phyloP scores from a whole-genome alignment of 2,888 invertebrate genomes.

The Drosophila pegasa region DNA sequence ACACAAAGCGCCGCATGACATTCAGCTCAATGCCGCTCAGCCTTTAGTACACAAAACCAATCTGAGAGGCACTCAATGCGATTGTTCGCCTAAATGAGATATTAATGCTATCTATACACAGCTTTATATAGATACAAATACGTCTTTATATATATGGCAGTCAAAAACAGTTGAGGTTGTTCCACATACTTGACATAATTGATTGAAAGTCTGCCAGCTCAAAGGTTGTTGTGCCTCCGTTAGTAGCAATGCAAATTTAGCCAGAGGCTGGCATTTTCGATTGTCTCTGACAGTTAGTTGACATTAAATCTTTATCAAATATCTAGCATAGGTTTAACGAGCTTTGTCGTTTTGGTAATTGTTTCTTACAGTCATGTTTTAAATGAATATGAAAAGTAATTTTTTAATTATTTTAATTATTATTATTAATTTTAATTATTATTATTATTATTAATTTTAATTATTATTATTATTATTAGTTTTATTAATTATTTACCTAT shows the following conservation, averaged over 20 bases:
- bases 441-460: no score
- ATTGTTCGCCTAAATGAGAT: neutral
- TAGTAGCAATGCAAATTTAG: neutral
- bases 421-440: no score
- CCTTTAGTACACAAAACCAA: neutral
- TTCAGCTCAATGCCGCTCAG: neutral
- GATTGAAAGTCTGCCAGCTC: neutral
- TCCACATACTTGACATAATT: neutral
- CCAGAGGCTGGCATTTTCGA: neutral
- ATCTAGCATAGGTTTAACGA: neutral
- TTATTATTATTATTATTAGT: no score
- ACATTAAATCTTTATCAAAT: neutral
- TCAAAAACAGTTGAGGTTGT: neutral
- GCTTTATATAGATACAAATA: neutral
- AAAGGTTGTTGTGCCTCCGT: neutral
- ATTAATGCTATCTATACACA: neutral
- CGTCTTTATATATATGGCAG: neutral
- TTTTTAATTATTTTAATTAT: no score
- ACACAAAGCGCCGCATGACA: conserved; percentile 10
- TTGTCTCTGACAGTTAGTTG: neutral
- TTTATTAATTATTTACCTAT: no score
- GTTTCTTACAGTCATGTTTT: no score
- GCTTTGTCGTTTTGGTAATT: no score
- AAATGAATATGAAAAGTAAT: no score
- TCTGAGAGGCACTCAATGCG: conserved; percentile 3